Evolutionary conservation across 2,113 vertebrate genomes (phyloP).

Genomic region (Ctenomys sociabilis): DNA sequence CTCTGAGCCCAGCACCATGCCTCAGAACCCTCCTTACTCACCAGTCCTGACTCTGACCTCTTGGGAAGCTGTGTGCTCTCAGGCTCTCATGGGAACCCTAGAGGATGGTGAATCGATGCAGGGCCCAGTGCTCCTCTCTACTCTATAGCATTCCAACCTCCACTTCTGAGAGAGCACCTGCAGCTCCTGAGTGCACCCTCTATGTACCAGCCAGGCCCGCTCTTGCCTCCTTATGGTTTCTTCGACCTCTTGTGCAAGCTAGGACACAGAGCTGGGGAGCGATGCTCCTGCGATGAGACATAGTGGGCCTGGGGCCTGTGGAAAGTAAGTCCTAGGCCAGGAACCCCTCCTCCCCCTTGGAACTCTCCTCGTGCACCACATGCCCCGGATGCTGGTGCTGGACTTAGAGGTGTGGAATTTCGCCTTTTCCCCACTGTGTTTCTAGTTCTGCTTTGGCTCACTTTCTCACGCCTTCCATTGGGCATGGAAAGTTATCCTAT

Average conservation of each 20-base stretch:
- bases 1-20: too few species aligned
- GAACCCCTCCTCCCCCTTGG: background rate
- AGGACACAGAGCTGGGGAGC: too few species aligned
- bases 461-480: background rate
- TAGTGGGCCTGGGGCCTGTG: rapidly evolving
- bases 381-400: background rate
- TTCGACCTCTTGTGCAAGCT: background rate
- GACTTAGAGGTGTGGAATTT: background rate
- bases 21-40: background rate
- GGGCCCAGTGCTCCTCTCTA: background rate
- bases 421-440: background rate
- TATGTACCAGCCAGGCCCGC: background rate
- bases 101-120: too few species aligned
- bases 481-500: background rate
- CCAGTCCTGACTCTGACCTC: background rate
- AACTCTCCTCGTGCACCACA: background rate
- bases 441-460: background rate
- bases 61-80: too few species aligned
- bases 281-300: background rate
- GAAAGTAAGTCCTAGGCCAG: background rate
- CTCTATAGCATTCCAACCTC: background rate
- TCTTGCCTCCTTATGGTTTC: too few species aligned
- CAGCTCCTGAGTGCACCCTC: background rate
- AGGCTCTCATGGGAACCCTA: background rate
- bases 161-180: background rate